phyloP scores from a whole-genome alignment of 2,113 vertebrate genomes.

The Heliornis fulica region DNA sequence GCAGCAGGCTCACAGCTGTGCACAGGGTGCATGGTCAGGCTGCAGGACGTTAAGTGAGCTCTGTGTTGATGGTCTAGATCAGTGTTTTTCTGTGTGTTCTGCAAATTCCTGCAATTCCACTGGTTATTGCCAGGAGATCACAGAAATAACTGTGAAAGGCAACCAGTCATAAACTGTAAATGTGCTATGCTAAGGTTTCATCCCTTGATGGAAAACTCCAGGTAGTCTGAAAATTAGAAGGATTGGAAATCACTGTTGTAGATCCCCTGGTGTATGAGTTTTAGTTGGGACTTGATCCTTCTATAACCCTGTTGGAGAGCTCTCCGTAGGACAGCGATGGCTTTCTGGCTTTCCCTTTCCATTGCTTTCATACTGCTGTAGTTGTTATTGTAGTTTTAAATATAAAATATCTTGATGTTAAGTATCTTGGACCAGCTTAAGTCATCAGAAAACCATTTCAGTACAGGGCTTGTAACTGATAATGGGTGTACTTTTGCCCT shows the following conservation, averaged over 20 bases:
- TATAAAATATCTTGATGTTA: neutral
- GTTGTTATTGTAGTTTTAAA: neutral
- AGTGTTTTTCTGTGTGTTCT: neutral
- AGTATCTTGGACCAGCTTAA: neutral
- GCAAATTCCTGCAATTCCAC: conserved; percentile 44
- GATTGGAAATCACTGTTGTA: neutral
- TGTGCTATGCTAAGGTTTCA: neutral
- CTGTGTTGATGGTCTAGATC: neutral
- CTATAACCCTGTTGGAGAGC: neutral
- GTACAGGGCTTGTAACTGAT: neutral
- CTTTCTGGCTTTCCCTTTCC: neutral
- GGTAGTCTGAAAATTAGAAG: neutral
- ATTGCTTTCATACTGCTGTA: neutral
- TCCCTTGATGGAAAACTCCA: neutral
- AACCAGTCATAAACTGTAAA: neutral
- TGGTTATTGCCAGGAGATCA: neutral
- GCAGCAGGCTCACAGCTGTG: neutral
- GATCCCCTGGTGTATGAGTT: neutral
- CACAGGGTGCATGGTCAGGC: neutral
- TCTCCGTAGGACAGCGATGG: neutral
- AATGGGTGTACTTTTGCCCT: conserved; percentile 28
- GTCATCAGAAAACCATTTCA: conserved; percentile 22
- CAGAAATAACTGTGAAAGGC: conserved; percentile 9
- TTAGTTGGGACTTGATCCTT: neutral
- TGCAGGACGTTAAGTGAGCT: neutral